These are phyloP conservation scores for Polia nebulosa DNA, from an alignment of 2,888 invertebrate species.

Conservation along the genomic window DNA sequence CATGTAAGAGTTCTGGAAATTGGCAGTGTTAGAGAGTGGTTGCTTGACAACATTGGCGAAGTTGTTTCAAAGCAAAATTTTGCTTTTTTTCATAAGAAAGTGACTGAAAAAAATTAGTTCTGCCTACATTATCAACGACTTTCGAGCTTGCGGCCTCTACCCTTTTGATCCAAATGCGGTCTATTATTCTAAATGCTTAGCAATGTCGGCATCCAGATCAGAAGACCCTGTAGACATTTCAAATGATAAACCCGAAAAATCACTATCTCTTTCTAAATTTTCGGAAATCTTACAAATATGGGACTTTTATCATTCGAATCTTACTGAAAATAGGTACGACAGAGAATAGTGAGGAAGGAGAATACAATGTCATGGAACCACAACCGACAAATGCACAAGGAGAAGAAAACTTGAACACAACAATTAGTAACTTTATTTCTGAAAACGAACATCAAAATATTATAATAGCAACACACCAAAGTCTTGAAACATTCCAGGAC, in stretches of 20 bases:
- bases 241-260: background rate
- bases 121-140: background rate
- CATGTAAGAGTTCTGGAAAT: background rate
- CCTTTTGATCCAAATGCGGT: background rate
- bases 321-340: background rate
- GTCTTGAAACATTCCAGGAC: background rate
- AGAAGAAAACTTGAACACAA: constrained; percentile 1
- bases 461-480: constrained; percentile 1
- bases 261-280: background rate
- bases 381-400: background rate
- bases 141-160: constrained; percentile 2
- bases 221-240: background rate
- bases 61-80: background rate
- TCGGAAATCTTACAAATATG: background rate
- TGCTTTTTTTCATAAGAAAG: background rate
- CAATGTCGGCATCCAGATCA: background rate
- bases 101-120: background rate
- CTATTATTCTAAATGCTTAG: background rate
- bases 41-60: background rate
- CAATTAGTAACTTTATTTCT: background rate
- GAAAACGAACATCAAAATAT: background rate
- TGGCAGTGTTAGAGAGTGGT: background rate
- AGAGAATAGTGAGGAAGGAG: background rate
- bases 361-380: constrained; percentile 1
- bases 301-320: background rate